Base-by-base conservation (phyloP, 1,140 invertebrate species). In the Drosophila varians region DNA sequence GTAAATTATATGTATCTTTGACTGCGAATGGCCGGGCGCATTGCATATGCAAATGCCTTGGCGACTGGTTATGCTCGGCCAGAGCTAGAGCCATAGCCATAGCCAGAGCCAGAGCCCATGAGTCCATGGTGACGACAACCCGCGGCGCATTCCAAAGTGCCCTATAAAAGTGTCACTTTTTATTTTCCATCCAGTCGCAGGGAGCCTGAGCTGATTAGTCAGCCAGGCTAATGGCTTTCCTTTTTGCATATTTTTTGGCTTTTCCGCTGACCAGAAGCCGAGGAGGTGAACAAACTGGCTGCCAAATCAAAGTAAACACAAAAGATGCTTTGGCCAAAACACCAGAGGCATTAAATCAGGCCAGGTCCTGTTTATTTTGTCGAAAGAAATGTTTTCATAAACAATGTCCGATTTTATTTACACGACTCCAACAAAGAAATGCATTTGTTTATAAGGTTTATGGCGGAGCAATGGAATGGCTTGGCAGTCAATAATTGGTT, bases 111-210 rank as follows among this genome's bases (percentile, higher is more conserved):
- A 4, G 1, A 57, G 34, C 12, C 18, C 49, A 38, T 23, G n/a
- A 8, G 52, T 56, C 18, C 38, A 70, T 28, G 28, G 47, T 19
- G 43, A 14, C 19, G 26, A 61, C 71, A 21, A 38, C 72, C 77
- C 66, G 77, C 74, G 49, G 78, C 43, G 74, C 66, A 86, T 86
- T 86, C 80, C 72, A 48, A 73, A 80, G 55, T 70, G 80, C 80
- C 76, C 80, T 77, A 87, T 86, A 87, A 86, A 87, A 86, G 80
- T 87, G 82, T 86, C 80, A 77, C 82, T 69, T 77, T 80, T 86
- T 86, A 80, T 80, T 18, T 58, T 80, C 49, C 47, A 36, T 65
- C 57, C 52, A 65, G 70, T 36, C 34, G 45, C 38, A 18, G 38
- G 38, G 14, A 19, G 21, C 23, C 54, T 47, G 55, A 54, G 28